phyloP scores from a whole-genome alignment of 2,113 vertebrate genomes.

The Mionectes macconnelli region DNA sequence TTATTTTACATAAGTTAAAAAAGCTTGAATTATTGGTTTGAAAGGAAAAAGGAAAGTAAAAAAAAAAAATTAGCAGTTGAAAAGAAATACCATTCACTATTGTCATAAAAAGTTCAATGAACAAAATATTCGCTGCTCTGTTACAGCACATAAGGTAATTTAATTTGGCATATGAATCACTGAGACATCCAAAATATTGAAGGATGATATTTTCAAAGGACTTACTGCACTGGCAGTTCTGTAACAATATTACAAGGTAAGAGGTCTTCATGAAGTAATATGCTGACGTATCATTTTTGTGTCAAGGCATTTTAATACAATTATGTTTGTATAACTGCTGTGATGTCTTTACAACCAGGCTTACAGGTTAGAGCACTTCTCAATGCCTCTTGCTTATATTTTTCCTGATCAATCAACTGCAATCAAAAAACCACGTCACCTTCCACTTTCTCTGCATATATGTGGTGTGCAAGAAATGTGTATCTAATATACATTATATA shows the following conservation, averaged over 20 bases:
- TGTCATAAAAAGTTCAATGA: background rate
- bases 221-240: background rate
- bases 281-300: background rate
- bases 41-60: background rate
- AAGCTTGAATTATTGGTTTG: background rate
- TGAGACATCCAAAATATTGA: background rate
- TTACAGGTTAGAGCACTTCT: background rate
- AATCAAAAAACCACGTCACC: background rate
- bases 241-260: background rate
- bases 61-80: background rate
- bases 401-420: background rate
- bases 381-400: background rate
- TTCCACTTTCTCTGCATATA: background rate
- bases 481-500: background rate
- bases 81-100: background rate
- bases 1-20: background rate
- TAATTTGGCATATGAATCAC: background rate
- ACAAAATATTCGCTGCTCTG: background rate
- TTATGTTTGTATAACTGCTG: background rate
- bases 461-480: background rate
- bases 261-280: background rate
- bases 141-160: background rate
- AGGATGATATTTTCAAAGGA: background rate
- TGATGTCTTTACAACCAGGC: background rate
- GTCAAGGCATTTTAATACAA: background rate